phyloP scores from a whole-genome alignment of 2,113 vertebrate genomes.

The Platichthys flesus region DNA sequence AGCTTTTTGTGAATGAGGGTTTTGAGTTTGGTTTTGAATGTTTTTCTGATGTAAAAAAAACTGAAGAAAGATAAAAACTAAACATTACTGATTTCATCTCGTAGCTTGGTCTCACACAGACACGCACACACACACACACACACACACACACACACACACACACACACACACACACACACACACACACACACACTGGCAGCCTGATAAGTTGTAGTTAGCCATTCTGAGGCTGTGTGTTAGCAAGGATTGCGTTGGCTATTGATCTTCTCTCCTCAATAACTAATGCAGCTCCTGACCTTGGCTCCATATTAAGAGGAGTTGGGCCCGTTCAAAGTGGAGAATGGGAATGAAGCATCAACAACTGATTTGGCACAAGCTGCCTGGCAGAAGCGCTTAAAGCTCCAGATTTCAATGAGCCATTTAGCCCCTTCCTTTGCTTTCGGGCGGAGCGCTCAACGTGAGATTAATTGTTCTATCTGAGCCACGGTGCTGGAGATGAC shows the following conservation, averaged over 20 bases:
- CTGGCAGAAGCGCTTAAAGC: constrained; percentile 61
- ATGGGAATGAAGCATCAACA: constrained; percentile 65
- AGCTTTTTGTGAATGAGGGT: too few relatives aligned
- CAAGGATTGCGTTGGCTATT: constrained; percentile 72
- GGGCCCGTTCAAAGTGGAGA: constrained; percentile 45
- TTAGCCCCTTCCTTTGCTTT: constrained; percentile 47
- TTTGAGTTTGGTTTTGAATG: too few relatives aligned
- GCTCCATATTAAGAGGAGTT: constrained; percentile 62
- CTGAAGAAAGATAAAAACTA: too few relatives aligned
- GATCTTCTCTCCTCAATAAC: constrained; percentile 70
- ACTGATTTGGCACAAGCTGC: constrained; percentile 70
- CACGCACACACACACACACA: not conserved
- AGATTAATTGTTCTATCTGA: constrained; percentile 57
- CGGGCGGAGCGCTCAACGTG: constrained; percentile 16
- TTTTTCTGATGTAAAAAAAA: too few relatives aligned
- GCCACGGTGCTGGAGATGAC: constrained; percentile 5
- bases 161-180: constrained; percentile 3
- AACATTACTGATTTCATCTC: constrained; percentile 6
- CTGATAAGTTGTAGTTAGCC: constrained; percentile 47
- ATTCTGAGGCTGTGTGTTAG: constrained; percentile 43
- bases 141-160: not conserved
- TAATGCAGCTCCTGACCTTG: constrained; percentile 73
- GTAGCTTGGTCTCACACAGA: not conserved
- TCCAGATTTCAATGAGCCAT: constrained; percentile 52
- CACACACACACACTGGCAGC: not conserved